Base-by-base conservation (phyloP, 2,888 invertebrate species). In the Andrena flavipes region DNA sequence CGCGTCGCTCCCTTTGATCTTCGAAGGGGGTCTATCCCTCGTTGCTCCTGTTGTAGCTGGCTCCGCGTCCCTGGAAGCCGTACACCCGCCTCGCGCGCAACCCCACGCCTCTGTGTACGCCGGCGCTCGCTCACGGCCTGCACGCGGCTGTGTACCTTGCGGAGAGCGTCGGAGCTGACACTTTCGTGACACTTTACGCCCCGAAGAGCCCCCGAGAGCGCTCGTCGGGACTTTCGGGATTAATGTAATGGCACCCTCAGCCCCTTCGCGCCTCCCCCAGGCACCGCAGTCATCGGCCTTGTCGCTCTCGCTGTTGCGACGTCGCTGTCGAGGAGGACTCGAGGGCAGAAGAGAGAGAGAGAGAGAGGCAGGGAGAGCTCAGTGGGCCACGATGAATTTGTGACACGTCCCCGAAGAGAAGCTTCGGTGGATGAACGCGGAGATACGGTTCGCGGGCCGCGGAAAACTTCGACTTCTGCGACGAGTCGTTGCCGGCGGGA, bases 1-100 rank as follows among this genome's bases (percentile, higher is more conserved):
- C 85, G 86, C 86, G 88, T 85, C 88, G 81, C 82, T 68, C 86
- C 42, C 91, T 92, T 92, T 92, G 91, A 92, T 91, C 92, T 90
- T 87, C 84, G 74, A 62, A 73, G 84, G 35, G 75, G 78, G 59
- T 59, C 59, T 33, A 67, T 65, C 63, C 71, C 70, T 60, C 60
- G 59, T 26, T 26, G 56, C 56, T 56, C 56, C 23, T 56, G 56
- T 56, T 56, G 56, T 56, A 56, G 56, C 23, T 56, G 49, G 20
- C 42, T 68, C 63, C 49, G 49, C 69, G 63, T 69, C 78, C 49
- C 72, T 64, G 51, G 56, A 59, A 35, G 69, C 69, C 69, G 42
- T 48, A 48, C 59, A 26, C 29, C 42, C 42, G 59, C 6, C 26
- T 10, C n/a, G 26, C n/a, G 29, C 59, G 29, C 56, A 56, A 56